These are phyloP conservation scores for Aethina tumida DNA, from an alignment of 1,140 invertebrate genomes.

Conservation along the genomic window DNA sequence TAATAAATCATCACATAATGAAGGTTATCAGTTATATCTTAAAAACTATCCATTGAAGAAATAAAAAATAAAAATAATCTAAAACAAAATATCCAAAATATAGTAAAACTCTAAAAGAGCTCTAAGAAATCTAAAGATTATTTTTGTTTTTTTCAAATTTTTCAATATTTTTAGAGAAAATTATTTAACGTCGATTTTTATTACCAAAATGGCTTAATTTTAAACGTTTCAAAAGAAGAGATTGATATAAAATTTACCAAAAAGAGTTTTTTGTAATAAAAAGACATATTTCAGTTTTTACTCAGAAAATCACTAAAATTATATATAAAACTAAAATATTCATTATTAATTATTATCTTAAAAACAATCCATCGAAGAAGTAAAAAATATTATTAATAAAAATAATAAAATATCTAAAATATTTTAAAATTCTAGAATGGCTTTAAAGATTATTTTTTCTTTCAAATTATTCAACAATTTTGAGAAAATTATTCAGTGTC, in stretches of 20 bases:
- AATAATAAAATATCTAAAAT: not conserved
- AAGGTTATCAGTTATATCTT: not conserved
- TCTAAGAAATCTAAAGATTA: not conserved
- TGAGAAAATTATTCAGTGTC: too few relatives aligned
- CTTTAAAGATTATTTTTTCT: too few relatives aligned
- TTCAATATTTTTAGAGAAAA: slow-evolving; percentile 1
- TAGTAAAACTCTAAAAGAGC: not conserved
- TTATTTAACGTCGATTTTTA: too few relatives aligned
- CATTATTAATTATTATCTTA: not conserved
- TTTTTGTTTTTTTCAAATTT: not conserved
- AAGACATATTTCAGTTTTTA: too few relatives aligned
- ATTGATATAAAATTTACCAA: slow-evolving; percentile 1
- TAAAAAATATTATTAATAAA: not conserved
- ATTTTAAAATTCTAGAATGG: slow-evolving; percentile 1
- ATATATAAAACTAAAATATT: too few relatives aligned
- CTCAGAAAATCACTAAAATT: too few relatives aligned
- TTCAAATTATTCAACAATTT: too few relatives aligned
- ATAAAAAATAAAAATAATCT: not conserved
- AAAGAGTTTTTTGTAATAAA: not conserved
- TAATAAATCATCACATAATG: not conserved
- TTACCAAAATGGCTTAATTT: too few relatives aligned
- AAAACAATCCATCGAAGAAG: not conserved
- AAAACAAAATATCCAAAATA: not conserved
- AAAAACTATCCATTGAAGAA: not conserved
- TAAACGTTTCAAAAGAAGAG: too few relatives aligned